phyloP scores from a whole-genome alignment of 2,888 invertebrate genomes.

The Tiliacea aurago region DNA sequence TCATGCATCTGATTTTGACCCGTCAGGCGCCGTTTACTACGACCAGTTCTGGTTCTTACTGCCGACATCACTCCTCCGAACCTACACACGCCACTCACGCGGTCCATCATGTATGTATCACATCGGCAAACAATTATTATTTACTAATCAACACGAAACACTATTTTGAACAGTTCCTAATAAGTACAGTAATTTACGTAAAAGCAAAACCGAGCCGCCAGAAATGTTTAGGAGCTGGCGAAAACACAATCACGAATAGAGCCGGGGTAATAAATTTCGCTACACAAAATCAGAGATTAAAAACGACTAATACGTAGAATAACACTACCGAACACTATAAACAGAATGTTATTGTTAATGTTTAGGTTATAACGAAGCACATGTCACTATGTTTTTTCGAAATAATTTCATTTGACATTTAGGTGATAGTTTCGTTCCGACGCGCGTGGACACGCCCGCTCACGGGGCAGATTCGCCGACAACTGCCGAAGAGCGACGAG shows the following conservation, averaged over 20 bases:
- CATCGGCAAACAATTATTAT: constrained; percentile 69
- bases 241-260: constrained; percentile 86
- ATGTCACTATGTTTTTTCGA: constrained; percentile 86
- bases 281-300: constrained; percentile 79
- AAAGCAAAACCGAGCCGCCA: constrained; percentile 73
- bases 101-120: constrained; percentile 85
- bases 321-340: constrained; percentile 73
- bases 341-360: constrained; percentile 70
- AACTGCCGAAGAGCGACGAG: constrained; percentile 88
- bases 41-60: constrained; percentile 85
- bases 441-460: constrained; percentile 77
- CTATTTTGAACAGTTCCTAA: constrained; percentile 69
- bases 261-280: constrained; percentile 81
- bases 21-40: constrained; percentile 81
- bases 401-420: constrained; percentile 87
- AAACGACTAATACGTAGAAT: constrained; percentile 69
- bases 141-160: constrained; percentile 74
- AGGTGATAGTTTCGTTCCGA: constrained; percentile 75
- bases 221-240: constrained; percentile 80
- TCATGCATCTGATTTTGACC: constrained; percentile 77
- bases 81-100: constrained; percentile 88
- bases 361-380: constrained; percentile 80
- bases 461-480: constrained; percentile 81
- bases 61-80: constrained; percentile 88
- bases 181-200: constrained; percentile 73